phyloP scores from a whole-genome alignment of 2,888 invertebrate species.

The Brenthis hecate region DNA sequence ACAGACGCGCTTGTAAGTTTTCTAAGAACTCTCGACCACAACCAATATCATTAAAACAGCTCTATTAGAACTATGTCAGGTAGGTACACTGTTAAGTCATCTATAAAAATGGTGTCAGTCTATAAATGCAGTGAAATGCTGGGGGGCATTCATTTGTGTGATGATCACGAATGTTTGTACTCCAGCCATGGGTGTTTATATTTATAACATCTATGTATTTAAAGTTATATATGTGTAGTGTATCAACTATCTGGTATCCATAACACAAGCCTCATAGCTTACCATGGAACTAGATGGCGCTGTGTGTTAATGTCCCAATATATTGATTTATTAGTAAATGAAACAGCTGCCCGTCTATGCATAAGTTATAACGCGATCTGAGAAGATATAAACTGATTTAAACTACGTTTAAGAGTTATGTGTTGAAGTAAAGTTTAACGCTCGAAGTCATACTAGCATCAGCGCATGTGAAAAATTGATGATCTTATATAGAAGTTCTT shows the following conservation, averaged over 20 bases:
- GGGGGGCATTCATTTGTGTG: too few relatives aligned
- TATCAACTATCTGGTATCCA: too few relatives aligned
- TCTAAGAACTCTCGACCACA: constrained; percentile 21
- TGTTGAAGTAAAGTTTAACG: constrained; percentile 21
- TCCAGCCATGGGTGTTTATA: too few relatives aligned
- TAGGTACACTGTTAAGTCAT: background rate
- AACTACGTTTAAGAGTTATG: constrained; percentile 26
- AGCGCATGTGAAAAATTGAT: constrained; percentile 20
- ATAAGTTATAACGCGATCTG: background rate
- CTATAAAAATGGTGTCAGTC: too few relatives aligned
- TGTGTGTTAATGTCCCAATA: background rate
- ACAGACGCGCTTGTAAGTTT: constrained; percentile 26
- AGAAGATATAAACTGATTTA: constrained; percentile 28
- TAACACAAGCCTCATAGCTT: too few relatives aligned
- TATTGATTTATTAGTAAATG: background rate
- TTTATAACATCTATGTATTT: too few relatives aligned
- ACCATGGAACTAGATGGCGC: too few relatives aligned
- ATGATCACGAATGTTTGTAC: too few relatives aligned
- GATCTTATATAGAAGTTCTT: constrained; percentile 19
- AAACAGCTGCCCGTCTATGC: background rate
- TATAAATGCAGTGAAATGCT: too few relatives aligned
- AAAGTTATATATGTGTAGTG: too few relatives aligned
- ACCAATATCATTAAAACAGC: background rate
- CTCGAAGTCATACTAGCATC: constrained; percentile 18
- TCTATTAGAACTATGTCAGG: background rate